These are phyloP conservation scores for Esox lucius DNA, from an alignment of 2,797 vertebrate species.

Conservation along the genomic window DNA sequence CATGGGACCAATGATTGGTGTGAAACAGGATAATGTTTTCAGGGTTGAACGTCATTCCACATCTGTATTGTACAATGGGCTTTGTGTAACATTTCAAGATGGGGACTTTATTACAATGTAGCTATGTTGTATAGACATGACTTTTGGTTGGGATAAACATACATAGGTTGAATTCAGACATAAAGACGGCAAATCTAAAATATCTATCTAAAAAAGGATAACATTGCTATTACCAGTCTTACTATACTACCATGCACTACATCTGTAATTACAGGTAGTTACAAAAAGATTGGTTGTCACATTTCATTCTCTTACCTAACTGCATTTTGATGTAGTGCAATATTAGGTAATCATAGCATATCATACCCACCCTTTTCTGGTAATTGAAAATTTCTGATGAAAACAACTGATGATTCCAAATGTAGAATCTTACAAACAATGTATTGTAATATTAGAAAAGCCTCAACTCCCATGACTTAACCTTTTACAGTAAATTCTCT, in stretches of 20 bases:
- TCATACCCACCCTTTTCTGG: not conserved
- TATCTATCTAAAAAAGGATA: no score
- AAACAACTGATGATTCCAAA: not conserved
- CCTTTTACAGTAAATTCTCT: not conserved
- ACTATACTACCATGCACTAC: not conserved
- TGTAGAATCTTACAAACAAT: not conserved
- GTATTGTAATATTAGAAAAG: not conserved
- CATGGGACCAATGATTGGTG: constrained; percentile 11
- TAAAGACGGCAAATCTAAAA: not conserved
- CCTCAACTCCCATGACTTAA: not conserved
- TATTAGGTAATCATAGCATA: not conserved
- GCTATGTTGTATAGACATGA: not conserved
- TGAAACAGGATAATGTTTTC: not conserved
- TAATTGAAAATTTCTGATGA: not conserved
- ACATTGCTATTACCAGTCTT: no score
- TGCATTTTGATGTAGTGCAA: not conserved
- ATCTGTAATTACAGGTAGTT: not conserved
- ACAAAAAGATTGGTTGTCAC: not conserved
- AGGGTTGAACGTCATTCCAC: not conserved
- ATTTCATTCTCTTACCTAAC: not conserved
- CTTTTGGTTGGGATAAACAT: not conserved
- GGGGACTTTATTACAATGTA: not conserved
- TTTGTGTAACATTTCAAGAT: not conserved
- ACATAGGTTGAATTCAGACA: not conserved
- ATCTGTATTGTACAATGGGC: not conserved